Base-by-base conservation (phyloP, 2,113 vertebrate species). In the Ancistrus triradiatus region DNA sequence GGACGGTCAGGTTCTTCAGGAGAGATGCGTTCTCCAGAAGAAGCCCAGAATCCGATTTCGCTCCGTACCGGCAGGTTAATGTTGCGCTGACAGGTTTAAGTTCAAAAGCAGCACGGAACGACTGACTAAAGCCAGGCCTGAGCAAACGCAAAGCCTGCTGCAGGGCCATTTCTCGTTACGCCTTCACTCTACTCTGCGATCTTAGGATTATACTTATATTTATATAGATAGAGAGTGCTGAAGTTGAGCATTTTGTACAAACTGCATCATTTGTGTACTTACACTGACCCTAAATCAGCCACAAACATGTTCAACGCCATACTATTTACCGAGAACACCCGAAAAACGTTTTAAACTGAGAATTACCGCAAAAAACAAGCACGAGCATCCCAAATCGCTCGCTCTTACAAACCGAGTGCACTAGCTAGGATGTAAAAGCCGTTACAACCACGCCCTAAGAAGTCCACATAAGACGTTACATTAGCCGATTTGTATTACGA, bases 1-100 rank as follows among this genome's bases (percentile, higher is more conserved):
- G 52, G 0, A 57, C 52, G n/a, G 78, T 48, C 19, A 92, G 59
- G 50, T 76, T 90, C 31, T 82, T 77, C 49, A 94, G 24, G 35
- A 92, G 61, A 14, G 76, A 77, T 28, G 70, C 15, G 40, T 92
- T 89, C 47, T 89, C 76, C 4, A 58, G 24, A 14, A n/a, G n/a
- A n/a, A n/a, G n/a, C n/a, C 0, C 15, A 2, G 3, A 10, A 21
- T 42, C 37, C 1, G n/a, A 10, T 42, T 38, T 42, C 2, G 21
- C 9, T 25, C 15, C 13, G 15, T 46, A 4, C 2, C 2, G 1
- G 7, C 31, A 1, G 8, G 28, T 2, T 5, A 15, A 10, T n/a
- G 43, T 47, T 5, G 44, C n/a, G 25, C 31, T 58, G 31, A 18
- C 46, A 31, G 1, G 13, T 56, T 15, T 18, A 6, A 7, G 27